Evolutionary conservation across 2,113 vertebrate species (phyloP).

Genomic region (Herpetotheres cachinnans): DNA sequence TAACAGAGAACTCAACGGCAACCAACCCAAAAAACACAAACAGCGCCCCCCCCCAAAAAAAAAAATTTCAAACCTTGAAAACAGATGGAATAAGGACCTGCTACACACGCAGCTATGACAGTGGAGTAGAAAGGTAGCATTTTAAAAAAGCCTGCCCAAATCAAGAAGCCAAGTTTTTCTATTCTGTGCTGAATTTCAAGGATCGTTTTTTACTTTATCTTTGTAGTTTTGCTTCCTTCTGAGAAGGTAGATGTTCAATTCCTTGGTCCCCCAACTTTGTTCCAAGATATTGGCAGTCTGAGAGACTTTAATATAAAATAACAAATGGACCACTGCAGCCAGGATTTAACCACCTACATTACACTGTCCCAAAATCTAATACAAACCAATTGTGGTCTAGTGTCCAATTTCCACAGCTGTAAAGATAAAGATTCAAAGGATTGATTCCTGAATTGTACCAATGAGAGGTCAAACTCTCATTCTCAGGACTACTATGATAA

Average conservation of each 20-base stretch:
- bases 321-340: not conserved
- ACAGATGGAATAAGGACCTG: not conserved
- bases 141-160: not conserved
- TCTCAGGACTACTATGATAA: not conserved
- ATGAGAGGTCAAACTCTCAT: not conserved
- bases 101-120: not conserved
- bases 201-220: not conserved
- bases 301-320: not conserved
- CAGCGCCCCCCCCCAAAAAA: accelerated
- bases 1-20: not conserved
- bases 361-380: not conserved
- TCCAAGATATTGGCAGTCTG: not conserved
- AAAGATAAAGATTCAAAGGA: not conserved
- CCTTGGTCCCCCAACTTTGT: not conserved
- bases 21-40: not conserved
- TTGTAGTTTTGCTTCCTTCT: not conserved
- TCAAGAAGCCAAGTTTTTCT: not conserved
- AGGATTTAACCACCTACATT: not conserved
- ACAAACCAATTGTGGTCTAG: not conserved
- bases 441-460: conserved; percentile 14
- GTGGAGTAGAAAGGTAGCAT: not conserved
- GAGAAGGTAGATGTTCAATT: not conserved
- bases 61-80: not conserved
- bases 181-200: not conserved
- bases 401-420: not conserved